Conservation (phyloP, 1,140 invertebrate genomes). For the Oryctes rhinoceros region DNA sequence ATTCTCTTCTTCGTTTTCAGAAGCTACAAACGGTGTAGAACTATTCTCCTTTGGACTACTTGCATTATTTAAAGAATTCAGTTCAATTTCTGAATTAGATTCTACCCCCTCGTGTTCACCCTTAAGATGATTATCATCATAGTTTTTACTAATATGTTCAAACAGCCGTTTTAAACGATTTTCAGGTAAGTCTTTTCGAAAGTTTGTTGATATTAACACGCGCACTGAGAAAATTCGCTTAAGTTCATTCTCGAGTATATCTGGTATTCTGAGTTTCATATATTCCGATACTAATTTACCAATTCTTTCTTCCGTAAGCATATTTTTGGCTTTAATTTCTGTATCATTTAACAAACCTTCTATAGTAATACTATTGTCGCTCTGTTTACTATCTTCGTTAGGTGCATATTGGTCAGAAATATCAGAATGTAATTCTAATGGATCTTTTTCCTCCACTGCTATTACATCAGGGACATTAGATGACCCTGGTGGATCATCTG, state of each 20-base stretch:
- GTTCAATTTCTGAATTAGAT: neutral
- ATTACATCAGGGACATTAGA: neutral
- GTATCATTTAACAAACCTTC: neutral
- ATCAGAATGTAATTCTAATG: neutral
- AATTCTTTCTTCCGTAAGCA: constrained; percentile 34
- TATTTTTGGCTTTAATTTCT: constrained; percentile 21
- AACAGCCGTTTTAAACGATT: neutral
- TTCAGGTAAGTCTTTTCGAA: neutral
- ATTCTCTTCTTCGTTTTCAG: constrained; percentile 26
- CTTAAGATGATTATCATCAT: neutral
- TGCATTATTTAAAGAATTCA: neutral
- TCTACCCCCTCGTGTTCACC: neutral
- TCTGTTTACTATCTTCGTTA: constrained; percentile 4
- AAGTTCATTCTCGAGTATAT: neutral
- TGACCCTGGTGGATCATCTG: constrained; percentile 52
- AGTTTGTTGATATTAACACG: constrained; percentile 39
- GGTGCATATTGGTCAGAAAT: neutral
- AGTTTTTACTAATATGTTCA: neutral
- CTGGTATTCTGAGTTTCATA: neutral
- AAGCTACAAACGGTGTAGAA: neutral
- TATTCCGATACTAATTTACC: constrained; percentile 31
- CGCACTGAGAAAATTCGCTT: constrained; percentile 36
- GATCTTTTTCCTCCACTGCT: constrained; percentile 23
- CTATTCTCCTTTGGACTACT: neutral
- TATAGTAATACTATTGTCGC: neutral